phyloP scores from a whole-genome alignment of 2,888 invertebrate genomes.

The Temnothorax unifasciatus region DNA sequence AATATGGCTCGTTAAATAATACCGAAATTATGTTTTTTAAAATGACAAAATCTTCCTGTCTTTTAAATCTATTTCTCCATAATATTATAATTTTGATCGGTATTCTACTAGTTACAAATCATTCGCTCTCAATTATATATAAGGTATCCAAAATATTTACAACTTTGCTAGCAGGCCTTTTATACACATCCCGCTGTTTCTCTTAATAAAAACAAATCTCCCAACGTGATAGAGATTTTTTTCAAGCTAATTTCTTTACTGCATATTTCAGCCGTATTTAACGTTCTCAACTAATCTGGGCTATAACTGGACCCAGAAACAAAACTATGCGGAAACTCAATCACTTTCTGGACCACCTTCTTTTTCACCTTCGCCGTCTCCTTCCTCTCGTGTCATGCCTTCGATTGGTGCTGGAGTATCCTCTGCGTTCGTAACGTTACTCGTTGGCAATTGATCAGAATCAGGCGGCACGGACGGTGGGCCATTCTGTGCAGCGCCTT shows the following conservation, averaged over 20 bases:
- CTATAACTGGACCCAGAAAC: slow-evolving; percentile 55
- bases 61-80: slow-evolving; percentile 60
- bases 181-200: slow-evolving; percentile 55
- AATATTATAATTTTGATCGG: slow-evolving; percentile 73
- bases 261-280: slow-evolving; percentile 52
- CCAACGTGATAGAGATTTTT: slow-evolving; percentile 64
- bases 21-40: slow-evolving; percentile 35
- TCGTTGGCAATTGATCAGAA: slow-evolving; percentile 72
- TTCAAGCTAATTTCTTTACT: slow-evolving; percentile 61
- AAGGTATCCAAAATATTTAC: slow-evolving; percentile 81
- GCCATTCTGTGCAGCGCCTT: slow-evolving; percentile 84
- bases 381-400: slow-evolving; percentile 88
- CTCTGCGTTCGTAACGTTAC: slow-evolving; percentile 72
- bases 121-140: slow-evolving; percentile 67
- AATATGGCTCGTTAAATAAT: slow-evolving; percentile 45
- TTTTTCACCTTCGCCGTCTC: slow-evolving; percentile 86
- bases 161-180: slow-evolving; percentile 71
- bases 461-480: slow-evolving; percentile 79
- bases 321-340: slow-evolving; percentile 71
- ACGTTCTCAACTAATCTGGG: slow-evolving; percentile 58
- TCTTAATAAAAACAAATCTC: slow-evolving; percentile 64
- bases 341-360: slow-evolving; percentile 83
- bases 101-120: slow-evolving; percentile 74
- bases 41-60: slow-evolving; percentile 39
- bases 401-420: slow-evolving; percentile 83